Evolutionary conservation across 2,113 vertebrate species (phyloP).

Genomic region (Cryptomyrus ogoouensis): DNA sequence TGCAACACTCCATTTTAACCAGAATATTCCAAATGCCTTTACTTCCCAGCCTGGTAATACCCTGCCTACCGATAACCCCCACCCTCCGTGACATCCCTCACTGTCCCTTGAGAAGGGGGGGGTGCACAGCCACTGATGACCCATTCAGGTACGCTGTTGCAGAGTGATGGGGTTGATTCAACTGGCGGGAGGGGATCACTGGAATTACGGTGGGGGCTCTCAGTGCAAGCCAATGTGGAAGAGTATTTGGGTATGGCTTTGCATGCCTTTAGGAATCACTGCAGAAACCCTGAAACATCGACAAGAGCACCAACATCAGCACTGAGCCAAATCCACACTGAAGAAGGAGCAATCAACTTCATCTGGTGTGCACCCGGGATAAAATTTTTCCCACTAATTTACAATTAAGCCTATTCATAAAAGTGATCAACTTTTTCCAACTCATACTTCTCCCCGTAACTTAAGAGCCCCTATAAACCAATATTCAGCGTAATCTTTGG

Average conservation of each 20-base stretch:
- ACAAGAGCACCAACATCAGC: neutral
- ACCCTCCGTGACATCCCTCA: neutral
- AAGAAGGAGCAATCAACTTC: neutral
- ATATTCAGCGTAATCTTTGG: neutral
- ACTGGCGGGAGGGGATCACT: neutral
- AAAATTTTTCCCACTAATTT: neutral
- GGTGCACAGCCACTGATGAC: conserved; percentile 57
- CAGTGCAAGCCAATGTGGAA: neutral
- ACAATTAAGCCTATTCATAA: neutral
- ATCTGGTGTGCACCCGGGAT: neutral
- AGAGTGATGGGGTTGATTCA: conserved; percentile 61
- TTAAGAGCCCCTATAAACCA: neutral
- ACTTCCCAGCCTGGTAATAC: neutral
- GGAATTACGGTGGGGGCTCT: neutral
- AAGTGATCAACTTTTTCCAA: neutral
- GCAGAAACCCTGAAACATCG: neutral
- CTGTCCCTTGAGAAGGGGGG: conserved; percentile 57
- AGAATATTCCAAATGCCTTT: neutral
- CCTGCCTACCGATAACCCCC: neutral
- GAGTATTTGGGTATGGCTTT: neutral
- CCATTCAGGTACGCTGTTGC: conserved; percentile 64
- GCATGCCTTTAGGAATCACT: neutral
- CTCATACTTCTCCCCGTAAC: neutral
- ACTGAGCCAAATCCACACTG: conserved; percentile 1
- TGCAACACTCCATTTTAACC: neutral